phyloP scores from a whole-genome alignment of 2,888 invertebrate species.

The Leptodirus hochenwartii region DNA sequence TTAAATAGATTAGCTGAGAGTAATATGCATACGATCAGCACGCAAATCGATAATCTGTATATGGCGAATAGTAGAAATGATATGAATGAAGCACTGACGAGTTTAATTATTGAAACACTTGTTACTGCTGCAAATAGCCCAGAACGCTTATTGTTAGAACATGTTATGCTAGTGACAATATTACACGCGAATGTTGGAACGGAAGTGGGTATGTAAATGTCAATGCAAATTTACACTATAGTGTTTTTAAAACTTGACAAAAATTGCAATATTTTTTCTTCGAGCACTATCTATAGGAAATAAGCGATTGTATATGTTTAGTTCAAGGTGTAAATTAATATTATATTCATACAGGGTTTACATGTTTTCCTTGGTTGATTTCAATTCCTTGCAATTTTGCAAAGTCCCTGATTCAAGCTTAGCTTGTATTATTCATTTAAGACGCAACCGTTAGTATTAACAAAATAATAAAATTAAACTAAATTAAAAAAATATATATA shows the following conservation, averaged over 20 bases:
- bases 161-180: conserved; percentile 63
- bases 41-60: conserved; percentile 64
- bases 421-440: too few species aligned
- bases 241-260: not conserved
- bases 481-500: too few species aligned
- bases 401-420: too few species aligned
- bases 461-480: too few species aligned
- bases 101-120: conserved; percentile 51
- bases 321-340: too few species aligned
- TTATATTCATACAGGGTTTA: too few species aligned
- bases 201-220: conserved; percentile 55
- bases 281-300: too few species aligned
- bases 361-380: too few species aligned
- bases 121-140: conserved; percentile 42
- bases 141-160: conserved; percentile 64
- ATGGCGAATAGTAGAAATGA: conserved; percentile 62
- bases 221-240: conserved; percentile 5
- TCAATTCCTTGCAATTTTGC: too few species aligned
- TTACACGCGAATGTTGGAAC: conserved; percentile 80
- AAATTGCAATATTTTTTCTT: not conserved
- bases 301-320: too few species aligned
- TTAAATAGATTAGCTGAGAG: conserved; percentile 74
- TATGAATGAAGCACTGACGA: conserved; percentile 57
- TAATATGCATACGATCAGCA: conserved; percentile 70
- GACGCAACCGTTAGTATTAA: too few species aligned